phyloP scores from a whole-genome alignment of 2,113 vertebrate genomes.

The Oncorhynchus nerka region DNA sequence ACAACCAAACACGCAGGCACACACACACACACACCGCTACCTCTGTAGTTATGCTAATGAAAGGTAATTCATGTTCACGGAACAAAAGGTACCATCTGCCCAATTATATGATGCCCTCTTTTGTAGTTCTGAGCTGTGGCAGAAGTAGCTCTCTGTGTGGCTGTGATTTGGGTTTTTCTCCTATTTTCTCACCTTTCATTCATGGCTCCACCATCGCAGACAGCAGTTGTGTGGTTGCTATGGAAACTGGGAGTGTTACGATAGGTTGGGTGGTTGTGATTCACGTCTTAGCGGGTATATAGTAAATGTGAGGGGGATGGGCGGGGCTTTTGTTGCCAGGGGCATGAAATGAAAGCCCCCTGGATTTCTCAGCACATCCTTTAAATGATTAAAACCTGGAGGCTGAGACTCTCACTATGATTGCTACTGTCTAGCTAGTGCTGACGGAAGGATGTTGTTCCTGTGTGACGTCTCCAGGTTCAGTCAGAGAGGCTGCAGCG shows the following conservation, averaged over 20 bases:
- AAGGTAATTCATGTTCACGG: slow-evolving; percentile 55
- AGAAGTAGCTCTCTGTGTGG: slow-evolving; percentile 13
- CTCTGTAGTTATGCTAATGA: slow-evolving; percentile 68
- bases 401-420: too few relatives aligned
- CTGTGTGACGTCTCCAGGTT: slow-evolving; percentile 72
- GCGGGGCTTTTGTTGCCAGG: too few relatives aligned
- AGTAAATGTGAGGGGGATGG: too few relatives aligned
- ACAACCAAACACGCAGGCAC: background rate
- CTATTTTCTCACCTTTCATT: background rate
- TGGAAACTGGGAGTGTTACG: background rate
- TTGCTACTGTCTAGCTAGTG: slow-evolving; percentile 1
- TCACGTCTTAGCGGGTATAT: background rate
- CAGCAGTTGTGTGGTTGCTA: slow-evolving; percentile 1
- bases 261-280: background rate
- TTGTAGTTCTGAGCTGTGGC: slow-evolving; percentile 55
- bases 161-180: slow-evolving; percentile 1
- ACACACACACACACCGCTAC: background rate
- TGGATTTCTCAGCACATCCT: too few relatives aligned
- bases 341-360: too few relatives aligned
- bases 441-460: slow-evolving; percentile 19
- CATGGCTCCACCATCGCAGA: background rate
- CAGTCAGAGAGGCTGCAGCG: slow-evolving; percentile 95
- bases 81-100: slow-evolving; percentile 65
- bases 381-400: too few relatives aligned
- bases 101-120: slow-evolving; percentile 57